phyloP scores from a whole-genome alignment of 2,113 vertebrate species.

The Glareola pratincola region DNA sequence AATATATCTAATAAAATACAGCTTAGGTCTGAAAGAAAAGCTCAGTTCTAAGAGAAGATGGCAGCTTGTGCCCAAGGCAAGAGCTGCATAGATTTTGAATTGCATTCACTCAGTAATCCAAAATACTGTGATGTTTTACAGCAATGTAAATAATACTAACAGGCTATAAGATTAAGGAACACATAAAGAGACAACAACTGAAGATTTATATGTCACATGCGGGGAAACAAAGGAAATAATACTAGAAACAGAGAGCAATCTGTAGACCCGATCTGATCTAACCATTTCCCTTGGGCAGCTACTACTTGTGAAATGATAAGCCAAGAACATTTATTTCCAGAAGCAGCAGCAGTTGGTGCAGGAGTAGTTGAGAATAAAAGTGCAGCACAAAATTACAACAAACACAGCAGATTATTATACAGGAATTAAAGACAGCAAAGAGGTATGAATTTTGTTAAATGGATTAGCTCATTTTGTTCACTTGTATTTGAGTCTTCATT shows the following conservation, averaged over 20 bases:
- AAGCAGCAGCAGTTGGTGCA: neutral
- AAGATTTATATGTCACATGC: neutral
- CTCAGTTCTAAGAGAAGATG: neutral
- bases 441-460: neutral
- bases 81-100: neutral
- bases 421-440: neutral
- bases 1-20: neutral
- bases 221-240: neutral
- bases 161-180: neutral
- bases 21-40: neutral
- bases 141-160: neutral
- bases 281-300: neutral
- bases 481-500: neutral
- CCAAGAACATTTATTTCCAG: neutral
- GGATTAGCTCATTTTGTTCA: neutral
- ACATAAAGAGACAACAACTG: neutral
- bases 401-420: neutral
- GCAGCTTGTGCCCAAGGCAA: neutral
- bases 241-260: neutral
- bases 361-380: neutral
- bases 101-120: neutral
- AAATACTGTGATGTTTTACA: neutral
- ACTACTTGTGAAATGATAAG: neutral
- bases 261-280: neutral
- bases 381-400: neutral